Percentiles rank a stretch among this genome's conserved stretches.
Evolutionary conservation across 1,140 invertebrate genomes (phyloP).

Genomic region (Mya arenaria): DNA sequence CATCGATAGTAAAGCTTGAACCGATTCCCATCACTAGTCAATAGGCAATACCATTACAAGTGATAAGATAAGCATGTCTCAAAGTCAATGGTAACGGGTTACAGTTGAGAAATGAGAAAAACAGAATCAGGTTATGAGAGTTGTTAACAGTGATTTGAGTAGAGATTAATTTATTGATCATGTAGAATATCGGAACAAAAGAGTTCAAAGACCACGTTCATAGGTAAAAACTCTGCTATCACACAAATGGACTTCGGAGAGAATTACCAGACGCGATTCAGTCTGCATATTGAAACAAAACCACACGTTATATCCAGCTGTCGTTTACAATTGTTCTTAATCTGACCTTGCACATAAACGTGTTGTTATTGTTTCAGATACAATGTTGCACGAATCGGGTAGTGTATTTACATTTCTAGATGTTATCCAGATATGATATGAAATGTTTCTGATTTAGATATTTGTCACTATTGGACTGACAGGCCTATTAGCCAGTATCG

Average conservation of each 20-base stretch:
- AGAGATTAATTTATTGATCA: neutral
- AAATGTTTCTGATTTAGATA: too few species aligned
- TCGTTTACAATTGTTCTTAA: neutral
- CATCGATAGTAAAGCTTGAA: too few species aligned
- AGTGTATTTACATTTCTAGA: neutral
- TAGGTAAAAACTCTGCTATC: neutral
- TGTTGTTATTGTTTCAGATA: conserved; percentile 11
- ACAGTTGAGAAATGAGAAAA: conserved; percentile 9
- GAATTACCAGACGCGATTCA: conserved; percentile 26
- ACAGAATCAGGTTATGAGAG: neutral
- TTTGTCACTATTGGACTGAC: conserved; percentile 9
- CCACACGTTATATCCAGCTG: neutral
- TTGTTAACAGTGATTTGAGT: neutral
- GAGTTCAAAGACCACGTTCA: conserved; percentile 3
- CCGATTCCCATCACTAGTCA: too few species aligned
- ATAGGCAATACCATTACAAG: too few species aligned
- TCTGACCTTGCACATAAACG: conserved; percentile 1
- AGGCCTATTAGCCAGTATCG: neutral
- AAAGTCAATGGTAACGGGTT: conserved; percentile 17
- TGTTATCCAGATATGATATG: neutral
- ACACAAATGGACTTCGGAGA: conserved; percentile 25
- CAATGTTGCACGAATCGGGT: neutral
- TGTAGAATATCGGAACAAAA: neutral
- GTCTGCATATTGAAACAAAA: neutral
- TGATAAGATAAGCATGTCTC: too few species aligned